phyloP scores from a whole-genome alignment of 2,888 invertebrate species.

The Napeogenes sylphis region DNA sequence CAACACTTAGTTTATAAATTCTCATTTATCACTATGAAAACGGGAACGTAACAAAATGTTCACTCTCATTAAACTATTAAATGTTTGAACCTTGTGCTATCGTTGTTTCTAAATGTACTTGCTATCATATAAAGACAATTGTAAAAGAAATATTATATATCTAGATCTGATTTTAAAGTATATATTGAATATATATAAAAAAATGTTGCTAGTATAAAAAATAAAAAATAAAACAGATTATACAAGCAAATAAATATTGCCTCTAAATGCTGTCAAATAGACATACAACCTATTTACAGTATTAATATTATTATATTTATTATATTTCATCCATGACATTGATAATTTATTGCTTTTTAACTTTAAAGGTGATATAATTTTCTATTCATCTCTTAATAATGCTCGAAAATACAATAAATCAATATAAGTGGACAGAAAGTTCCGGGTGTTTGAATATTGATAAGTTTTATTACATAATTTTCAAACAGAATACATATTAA shows the following conservation, averaged over 20 bases:
- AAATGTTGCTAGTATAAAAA: slow-evolving; percentile 8
- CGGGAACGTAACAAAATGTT: background rate
- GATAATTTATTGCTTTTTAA: background rate
- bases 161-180: slow-evolving; percentile 8
- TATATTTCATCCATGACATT: background rate
- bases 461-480: too few relatives aligned
- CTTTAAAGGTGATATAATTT: background rate
- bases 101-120: slow-evolving; percentile 11
- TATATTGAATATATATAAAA: slow-evolving; percentile 4
- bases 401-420: background rate
- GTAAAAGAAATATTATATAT: slow-evolving; percentile 13
- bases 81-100: slow-evolving; percentile 7
- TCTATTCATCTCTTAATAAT: background rate
- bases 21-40: slow-evolving; percentile 6
- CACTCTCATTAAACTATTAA: slow-evolving; percentile 5
- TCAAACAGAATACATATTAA: too few relatives aligned
- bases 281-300: background rate
- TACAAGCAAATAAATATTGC: slow-evolving; percentile 27
- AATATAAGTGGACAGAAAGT: background rate
- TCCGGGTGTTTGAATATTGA: too few relatives aligned
- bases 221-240: slow-evolving; percentile 16
- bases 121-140: slow-evolving; percentile 37
- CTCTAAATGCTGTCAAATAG: slow-evolving; percentile 9
- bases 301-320: background rate
- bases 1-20: slow-evolving; percentile 13